Percentiles rank a stretch among this genome's conserved stretches.
Conservation (phyloP, 2,113 vertebrate species). For the Rutilus rutilus region DNA sequence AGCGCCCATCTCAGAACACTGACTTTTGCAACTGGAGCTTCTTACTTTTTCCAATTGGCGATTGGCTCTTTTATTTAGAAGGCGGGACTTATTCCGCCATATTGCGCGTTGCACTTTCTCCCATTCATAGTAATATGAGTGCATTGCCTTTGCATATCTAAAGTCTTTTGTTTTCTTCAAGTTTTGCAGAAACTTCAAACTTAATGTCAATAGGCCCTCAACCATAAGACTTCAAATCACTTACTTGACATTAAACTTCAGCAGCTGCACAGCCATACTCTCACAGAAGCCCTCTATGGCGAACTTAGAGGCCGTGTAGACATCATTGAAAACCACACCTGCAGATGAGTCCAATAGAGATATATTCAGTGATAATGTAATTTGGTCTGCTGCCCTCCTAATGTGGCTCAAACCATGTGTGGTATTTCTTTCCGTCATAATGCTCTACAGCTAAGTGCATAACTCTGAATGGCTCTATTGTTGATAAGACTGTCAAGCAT, state of each 20-base stretch:
- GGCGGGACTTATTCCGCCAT: no score
- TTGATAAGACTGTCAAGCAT: constrained; percentile 12
- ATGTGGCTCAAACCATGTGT: background rate
- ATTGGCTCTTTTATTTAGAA: no score
- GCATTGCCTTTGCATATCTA: no score
- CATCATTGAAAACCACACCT: constrained; percentile 92
- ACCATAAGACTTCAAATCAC: constrained; percentile 51
- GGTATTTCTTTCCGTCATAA: background rate
- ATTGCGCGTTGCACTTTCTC: no score
- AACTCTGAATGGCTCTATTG: constrained; percentile 33
- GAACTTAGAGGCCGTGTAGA: constrained; percentile 94
- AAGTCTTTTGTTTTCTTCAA: background rate
- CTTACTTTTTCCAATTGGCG: no score
- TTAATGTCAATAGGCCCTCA: background rate
- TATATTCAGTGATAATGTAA: constrained; percentile 4
- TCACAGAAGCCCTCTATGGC: constrained; percentile 95
- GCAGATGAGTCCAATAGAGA: constrained; percentile 8
- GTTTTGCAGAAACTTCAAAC: background rate
- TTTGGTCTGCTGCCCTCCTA: background rate
- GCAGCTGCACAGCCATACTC: constrained; percentile 89
- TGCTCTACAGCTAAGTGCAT: background rate
- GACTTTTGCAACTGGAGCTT: no score
- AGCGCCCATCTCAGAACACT: no score
- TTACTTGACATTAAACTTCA: constrained; percentile 91
- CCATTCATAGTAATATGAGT: no score